Conservation (phyloP, 35 echinoderm and acorn worm genomes). For the Lytechinus variegatus region DNA sequence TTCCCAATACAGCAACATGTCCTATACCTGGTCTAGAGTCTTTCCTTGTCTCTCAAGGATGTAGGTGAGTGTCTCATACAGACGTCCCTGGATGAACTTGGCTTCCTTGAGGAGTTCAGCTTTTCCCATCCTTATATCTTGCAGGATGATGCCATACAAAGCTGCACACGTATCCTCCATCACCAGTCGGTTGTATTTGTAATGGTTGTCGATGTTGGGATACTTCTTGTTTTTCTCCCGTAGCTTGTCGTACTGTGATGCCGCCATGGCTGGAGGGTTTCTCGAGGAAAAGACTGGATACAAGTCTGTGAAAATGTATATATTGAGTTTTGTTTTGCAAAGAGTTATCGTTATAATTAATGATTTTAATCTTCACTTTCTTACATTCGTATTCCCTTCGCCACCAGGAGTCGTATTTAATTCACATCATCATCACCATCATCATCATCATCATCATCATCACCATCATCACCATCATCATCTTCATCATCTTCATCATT, state of each 20-base stretch:
- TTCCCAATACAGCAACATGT: no score
- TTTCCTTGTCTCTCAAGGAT: constrained; percentile 83
- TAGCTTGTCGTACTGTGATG: constrained; percentile 29
- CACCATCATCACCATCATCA: not conserved
- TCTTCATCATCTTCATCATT: not conserved
- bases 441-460: not conserved
- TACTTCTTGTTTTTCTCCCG: constrained; percentile 61
- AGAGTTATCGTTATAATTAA: no score
- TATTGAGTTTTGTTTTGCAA: not conserved
- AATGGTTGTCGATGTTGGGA: constrained; percentile 84
- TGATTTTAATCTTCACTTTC: no score
- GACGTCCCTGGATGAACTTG: constrained; percentile 82
- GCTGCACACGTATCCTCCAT: constrained; percentile 81
- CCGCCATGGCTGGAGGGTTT: not conserved
- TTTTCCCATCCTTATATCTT: constrained; percentile 94
- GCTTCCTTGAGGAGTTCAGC: constrained; percentile 89
- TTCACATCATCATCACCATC: not conserved
- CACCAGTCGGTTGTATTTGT: constrained; percentile 88
- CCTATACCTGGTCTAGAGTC: constrained; percentile 68
- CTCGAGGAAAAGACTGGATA: not conserved
- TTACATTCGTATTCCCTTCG: no score
- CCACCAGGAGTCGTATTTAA: not conserved
- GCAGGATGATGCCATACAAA: constrained; percentile 82
- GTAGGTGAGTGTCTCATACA: constrained; percentile 94
- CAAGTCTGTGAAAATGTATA: not conserved